phyloP scores from a whole-genome alignment of 2,888 invertebrate species.

The Dendrolimus pini region DNA sequence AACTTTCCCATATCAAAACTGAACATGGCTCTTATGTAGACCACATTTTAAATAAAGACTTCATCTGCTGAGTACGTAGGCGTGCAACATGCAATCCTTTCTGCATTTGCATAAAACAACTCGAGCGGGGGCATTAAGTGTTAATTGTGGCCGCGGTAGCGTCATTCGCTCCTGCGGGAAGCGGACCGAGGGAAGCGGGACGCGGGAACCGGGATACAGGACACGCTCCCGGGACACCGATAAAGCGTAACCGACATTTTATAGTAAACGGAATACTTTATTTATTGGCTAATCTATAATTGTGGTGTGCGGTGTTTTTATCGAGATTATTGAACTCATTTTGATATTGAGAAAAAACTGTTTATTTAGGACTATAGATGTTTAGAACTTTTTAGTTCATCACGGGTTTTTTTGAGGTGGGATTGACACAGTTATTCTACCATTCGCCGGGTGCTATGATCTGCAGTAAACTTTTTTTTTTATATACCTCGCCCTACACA shows the following conservation, averaged over 20 bases:
- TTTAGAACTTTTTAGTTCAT: too few species aligned
- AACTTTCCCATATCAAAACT: not conserved
- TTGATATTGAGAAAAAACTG: too few species aligned
- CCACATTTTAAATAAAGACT: not conserved
- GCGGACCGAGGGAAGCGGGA: not conserved
- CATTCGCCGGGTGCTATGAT: too few species aligned
- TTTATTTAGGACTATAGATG: too few species aligned
- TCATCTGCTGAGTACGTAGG: slow-evolving; percentile 23
- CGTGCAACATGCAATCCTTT: slow-evolving; percentile 64
- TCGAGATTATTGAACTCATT: too few species aligned
- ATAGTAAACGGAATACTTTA: not conserved
- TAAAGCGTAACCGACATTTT: not conserved
- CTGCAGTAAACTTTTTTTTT: too few species aligned
- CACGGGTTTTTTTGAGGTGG: too few species aligned
- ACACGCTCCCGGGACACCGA: not conserved
- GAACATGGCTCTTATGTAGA: not conserved
- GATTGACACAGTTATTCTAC: too few species aligned
- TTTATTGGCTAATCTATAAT: not conserved
- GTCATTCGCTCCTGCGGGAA: not conserved
- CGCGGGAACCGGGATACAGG: not conserved
- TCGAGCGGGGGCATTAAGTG: slow-evolving; percentile 68
- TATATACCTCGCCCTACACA: too few species aligned
- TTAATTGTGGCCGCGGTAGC: slow-evolving; percentile 54
- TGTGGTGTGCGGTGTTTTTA: not conserved
- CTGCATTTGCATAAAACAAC: slow-evolving; percentile 73